These are phyloP conservation scores for Pseudomugil gertrudae DNA, from an alignment of 2,797 vertebrate species.

Conservation along the genomic window DNA sequence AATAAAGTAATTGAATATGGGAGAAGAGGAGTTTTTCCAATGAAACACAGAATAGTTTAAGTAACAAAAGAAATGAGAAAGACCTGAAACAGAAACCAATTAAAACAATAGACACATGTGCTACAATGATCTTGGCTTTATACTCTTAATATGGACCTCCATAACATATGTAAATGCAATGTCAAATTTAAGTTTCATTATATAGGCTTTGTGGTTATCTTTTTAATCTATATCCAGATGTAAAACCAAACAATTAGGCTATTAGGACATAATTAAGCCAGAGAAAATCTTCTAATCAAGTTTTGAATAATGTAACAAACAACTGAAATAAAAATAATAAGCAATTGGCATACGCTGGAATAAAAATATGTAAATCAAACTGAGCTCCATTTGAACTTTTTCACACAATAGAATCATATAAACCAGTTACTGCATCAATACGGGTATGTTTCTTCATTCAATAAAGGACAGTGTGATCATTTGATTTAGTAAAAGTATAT, in stretches of 20 bases:
- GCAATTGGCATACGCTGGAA: neutral
- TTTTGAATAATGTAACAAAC: neutral
- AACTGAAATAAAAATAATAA: neutral
- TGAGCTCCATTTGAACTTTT: neutral
- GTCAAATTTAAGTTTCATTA: neutral
- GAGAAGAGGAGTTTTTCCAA: constrained; percentile 63
- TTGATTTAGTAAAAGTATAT: too few relatives aligned
- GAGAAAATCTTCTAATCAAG: neutral
- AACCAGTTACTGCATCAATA: too few relatives aligned
- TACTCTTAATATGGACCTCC: neutral
- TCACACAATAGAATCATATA: too few relatives aligned
- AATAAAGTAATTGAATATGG: constrained; percentile 80
- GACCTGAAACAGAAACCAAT: constrained; percentile 65
- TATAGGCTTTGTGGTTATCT: too few relatives aligned
- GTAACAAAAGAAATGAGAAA: constrained; percentile 68
- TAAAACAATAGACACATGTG: constrained; percentile 65
- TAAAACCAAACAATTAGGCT: too few relatives aligned
- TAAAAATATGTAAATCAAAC: neutral
- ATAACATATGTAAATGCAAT: neutral
- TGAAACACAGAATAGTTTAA: constrained; percentile 57
- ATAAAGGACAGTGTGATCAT: too few relatives aligned
- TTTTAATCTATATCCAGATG: too few relatives aligned
- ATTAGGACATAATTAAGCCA: too few relatives aligned
- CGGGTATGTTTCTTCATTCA: too few relatives aligned
- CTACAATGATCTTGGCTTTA: neutral